Evolutionary conservation across 2,113 vertebrate species (phyloP).

Genomic region (Solenodon paradoxus): DNA sequence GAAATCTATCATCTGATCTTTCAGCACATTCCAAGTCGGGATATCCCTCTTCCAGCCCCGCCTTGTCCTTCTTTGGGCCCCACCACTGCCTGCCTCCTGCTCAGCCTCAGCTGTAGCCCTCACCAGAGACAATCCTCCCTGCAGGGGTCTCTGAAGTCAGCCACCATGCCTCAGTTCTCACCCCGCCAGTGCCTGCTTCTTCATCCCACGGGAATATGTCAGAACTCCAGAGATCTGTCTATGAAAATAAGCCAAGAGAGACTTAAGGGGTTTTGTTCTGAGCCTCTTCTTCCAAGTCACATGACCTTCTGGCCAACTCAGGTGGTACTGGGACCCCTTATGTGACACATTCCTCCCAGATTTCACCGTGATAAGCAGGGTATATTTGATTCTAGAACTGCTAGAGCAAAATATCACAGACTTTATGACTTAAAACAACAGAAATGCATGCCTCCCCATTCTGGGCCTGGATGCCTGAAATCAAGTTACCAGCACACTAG

Average conservation of each 20-base stretch:
- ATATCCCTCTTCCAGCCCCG: not conserved
- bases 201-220: not conserved
- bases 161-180: not conserved
- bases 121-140: not conserved
- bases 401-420: not conserved
- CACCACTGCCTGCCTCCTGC: not conserved
- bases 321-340: fast-evolving
- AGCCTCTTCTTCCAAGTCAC: not conserved
- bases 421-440: no score
- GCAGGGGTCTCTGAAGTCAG: not conserved
- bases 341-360: not conserved
- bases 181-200: no score
- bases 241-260: not conserved
- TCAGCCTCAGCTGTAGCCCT: not conserved
- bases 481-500: fast-evolving
- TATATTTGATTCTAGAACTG: not conserved
- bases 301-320: not conserved
- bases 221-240: not conserved
- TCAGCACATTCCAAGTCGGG: not conserved
- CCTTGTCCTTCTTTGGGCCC: not conserved
- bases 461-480: not conserved
- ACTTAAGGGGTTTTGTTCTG: not conserved
- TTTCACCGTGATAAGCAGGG: not conserved
- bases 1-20: not conserved
- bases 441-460: not conserved